These are phyloP conservation scores for Acestrorhynchus altus DNA, from an alignment of 2,797 vertebrate genomes.

Conservation along the genomic window DNA sequence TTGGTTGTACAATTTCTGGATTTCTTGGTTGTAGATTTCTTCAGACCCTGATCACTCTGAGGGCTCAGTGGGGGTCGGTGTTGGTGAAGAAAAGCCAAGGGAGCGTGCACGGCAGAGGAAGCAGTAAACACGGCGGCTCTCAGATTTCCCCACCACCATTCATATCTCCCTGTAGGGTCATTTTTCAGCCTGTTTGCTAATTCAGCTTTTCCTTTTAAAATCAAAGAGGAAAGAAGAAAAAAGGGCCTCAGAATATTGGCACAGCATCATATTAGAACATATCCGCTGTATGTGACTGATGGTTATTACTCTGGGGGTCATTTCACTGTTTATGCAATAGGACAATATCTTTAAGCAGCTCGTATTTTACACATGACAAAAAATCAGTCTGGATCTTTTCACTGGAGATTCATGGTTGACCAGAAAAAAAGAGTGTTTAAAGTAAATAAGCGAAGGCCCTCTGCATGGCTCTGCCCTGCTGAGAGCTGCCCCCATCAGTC, in stretches of 20 bases:
- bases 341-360: constrained; percentile 59
- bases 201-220: constrained; percentile 53
- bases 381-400: constrained; percentile 57
- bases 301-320: constrained; percentile 56
- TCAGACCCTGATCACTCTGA: not conserved
- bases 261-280: constrained; percentile 48
- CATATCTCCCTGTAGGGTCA: constrained; percentile 50
- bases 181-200: constrained; percentile 53
- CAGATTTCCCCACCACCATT: constrained; percentile 48
- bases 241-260: constrained; percentile 35
- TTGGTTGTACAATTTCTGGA: not conserved
- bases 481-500: constrained; percentile 44
- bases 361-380: constrained; percentile 60
- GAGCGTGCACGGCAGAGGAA: constrained; percentile 42
- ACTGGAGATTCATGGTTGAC: constrained; percentile 45
- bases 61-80: constrained; percentile 42
- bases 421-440: constrained; percentile 40
- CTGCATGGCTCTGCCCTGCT: constrained; percentile 44
- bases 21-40: not conserved
- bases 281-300: constrained; percentile 53
- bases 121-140: constrained; percentile 48
- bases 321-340: constrained; percentile 56
- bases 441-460: constrained; percentile 57
- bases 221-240: constrained; percentile 33
- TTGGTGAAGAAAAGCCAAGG: constrained; percentile 41